Evolutionary conservation across 92 coral and sea anemone species (phyloP).

Genomic region (Palythoa caribaeorum): DNA sequence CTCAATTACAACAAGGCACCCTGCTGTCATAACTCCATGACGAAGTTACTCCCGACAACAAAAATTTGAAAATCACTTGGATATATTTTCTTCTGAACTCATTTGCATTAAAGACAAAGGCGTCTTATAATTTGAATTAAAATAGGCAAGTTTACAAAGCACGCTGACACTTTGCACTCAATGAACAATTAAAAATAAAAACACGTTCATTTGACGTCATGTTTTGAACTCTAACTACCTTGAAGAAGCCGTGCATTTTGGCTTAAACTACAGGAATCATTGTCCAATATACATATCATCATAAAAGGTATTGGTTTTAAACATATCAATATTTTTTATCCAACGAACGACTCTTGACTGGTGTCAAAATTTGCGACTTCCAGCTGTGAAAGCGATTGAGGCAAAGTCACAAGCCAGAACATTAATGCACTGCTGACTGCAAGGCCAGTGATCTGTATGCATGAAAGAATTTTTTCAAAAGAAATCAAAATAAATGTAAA

Average conservation of each 20-base stretch:
- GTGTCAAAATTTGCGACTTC: too few species aligned
- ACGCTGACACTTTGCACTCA: conserved; percentile 11
- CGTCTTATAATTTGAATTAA: conserved; percentile 7
- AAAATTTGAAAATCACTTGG: background rate
- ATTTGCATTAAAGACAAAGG: conserved; percentile 14
- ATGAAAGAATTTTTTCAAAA: too few species aligned
- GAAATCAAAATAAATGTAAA: background rate
- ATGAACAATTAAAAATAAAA: background rate
- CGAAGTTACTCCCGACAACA: conserved; percentile 3
- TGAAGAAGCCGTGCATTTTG: background rate
- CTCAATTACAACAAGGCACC: background rate
- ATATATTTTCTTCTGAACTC: background rate
- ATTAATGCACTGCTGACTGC: background rate
- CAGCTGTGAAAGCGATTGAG: background rate
- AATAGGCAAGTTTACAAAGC: background rate
- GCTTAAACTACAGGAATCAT: background rate
- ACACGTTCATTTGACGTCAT: background rate
- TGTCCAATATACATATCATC: background rate
- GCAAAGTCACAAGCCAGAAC: background rate
- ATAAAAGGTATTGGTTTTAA: background rate
- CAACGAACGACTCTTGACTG: background rate
- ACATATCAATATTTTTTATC: background rate
- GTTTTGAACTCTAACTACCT: background rate
- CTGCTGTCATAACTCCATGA: background rate
- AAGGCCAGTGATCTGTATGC: background rate